Evolutionary conservation across 2,113 vertebrate species (phyloP).

Genomic region (Onychostoma macrolepis): DNA sequence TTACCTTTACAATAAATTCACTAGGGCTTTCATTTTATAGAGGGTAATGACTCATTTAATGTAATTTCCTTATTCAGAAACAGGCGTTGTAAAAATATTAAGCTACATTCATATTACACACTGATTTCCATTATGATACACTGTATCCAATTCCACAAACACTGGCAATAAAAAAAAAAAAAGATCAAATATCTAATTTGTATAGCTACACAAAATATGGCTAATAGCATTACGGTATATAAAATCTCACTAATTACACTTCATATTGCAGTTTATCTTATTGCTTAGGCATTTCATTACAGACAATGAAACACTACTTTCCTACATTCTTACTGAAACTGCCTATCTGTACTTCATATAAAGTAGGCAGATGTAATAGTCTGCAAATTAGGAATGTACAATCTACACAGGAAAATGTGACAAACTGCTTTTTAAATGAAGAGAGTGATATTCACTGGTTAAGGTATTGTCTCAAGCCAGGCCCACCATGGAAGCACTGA

Average conservation of each 20-base stretch:
- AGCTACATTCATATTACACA: background rate
- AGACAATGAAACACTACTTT: background rate
- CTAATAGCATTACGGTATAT: background rate
- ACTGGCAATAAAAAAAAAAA: background rate
- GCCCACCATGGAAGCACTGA: constrained; percentile 74
- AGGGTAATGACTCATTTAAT: background rate
- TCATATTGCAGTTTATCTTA: no score
- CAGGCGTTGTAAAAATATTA: background rate
- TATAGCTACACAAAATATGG: background rate
- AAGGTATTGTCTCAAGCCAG: constrained; percentile 52
- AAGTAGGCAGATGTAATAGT: background rate
- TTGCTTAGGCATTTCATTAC: no score
- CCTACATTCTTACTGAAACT: background rate
- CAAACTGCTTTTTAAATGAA: background rate
- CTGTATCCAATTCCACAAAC: background rate
- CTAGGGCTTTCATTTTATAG: background rate
- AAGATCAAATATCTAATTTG: background rate
- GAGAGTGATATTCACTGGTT: constrained; percentile 1
- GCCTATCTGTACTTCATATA: background rate
- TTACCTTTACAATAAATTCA: background rate
- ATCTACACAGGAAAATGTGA: background rate
- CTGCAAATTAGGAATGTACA: background rate
- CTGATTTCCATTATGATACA: background rate
- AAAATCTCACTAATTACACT: background rate
- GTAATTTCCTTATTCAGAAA: background rate